Percentiles rank a stretch among this genome's conserved stretches.
Evolutionary conservation across 2,113 vertebrate species (phyloP).

Genomic region (Ptyas mucosa): DNA sequence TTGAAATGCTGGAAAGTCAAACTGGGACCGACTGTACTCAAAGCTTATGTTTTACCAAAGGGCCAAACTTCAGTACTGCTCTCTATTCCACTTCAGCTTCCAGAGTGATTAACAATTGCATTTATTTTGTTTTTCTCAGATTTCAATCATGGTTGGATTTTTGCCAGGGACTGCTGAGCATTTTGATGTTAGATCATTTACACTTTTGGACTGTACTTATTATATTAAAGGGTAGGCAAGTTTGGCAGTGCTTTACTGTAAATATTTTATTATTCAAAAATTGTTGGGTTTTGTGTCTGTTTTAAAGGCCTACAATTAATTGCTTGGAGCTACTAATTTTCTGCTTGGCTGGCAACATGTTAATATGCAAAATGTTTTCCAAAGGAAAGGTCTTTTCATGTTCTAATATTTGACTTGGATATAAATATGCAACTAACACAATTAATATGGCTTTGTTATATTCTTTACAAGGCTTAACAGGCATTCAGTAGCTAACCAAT

Average conservation of each 20-base stretch:
- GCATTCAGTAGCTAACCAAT: conserved; percentile 1
- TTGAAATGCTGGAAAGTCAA: background rate
- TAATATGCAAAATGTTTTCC: conserved; percentile 11
- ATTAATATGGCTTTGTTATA: background rate
- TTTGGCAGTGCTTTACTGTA: conserved; percentile 8
- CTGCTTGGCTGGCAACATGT: background rate
- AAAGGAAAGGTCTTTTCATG: conserved; percentile 17
- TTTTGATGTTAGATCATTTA: conserved; percentile 23
- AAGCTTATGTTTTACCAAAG: background rate
- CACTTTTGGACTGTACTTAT: conserved; percentile 3
- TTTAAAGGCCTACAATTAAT: conserved; percentile 15
- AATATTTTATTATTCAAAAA: conserved; percentile 15
- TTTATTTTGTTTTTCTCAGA: background rate
- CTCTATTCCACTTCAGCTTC: background rate
- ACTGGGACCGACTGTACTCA: background rate
- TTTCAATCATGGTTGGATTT: background rate
- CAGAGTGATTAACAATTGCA: background rate
- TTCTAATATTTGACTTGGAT: background rate
- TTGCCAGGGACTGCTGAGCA: background rate
- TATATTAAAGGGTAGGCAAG: background rate
- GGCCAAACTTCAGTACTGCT: background rate
- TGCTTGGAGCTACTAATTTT: conserved; percentile 28
- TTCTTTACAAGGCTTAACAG: background rate
- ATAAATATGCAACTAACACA: background rate
- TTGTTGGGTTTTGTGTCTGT: conserved; percentile 16